Base-by-base conservation (phyloP, 92 coral and sea anemone genomes). In the Isaurus tuberculatus region DNA sequence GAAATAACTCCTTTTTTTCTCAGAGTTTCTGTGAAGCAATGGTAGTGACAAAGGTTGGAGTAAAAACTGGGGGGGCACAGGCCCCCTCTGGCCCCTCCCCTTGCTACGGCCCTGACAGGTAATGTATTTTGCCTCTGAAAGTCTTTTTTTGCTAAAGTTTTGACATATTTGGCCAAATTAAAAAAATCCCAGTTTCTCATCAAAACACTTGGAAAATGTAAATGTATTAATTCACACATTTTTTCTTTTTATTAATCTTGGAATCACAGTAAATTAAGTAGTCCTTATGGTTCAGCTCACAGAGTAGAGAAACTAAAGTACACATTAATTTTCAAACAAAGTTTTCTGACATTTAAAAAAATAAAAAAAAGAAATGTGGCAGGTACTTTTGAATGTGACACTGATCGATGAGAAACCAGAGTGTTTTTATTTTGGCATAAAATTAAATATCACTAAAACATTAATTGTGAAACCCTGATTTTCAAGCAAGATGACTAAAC, bases 241-340 rank as follows among this genome's bases (percentile, higher is more conserved):
- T 58, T 58, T 19, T n/a, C 65, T n/a, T 20, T 20, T 58, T 58
- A 16, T 19, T 58, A 25, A 14, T 25, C 65, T 58, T 14, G 65
- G 34, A 61, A 61, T 31, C 67, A 61, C 67, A 25, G 61, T 48
- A 48, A 8, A 48, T 10, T 48, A 58, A 37, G 43, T 37, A 37
- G 43, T 61, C 25, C 4, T 61, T 61, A n/a, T 61, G 32, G 32
- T 61, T 61, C 67, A 61, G 67, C 67, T 25, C 67, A 61, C 67
- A 25, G 30, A 8, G 32, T 61, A 61, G 32, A 58, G n/a, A 61
- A 16, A 61, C 30, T 27, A 27, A 61, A 61, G 67, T 25, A n/a
- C 65, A 20, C 65, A 58, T 11, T 58, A n/a, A 6, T 58, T 58
- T 25, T 25, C 1, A 14, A 19, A 19, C 9, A n/a, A 14, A 19